Percentiles rank a stretch among this genome's conserved stretches.
These are phyloP conservation scores for Elanoides forficatus DNA, from an alignment of 2,113 vertebrate species.

Conservation along the genomic window DNA sequence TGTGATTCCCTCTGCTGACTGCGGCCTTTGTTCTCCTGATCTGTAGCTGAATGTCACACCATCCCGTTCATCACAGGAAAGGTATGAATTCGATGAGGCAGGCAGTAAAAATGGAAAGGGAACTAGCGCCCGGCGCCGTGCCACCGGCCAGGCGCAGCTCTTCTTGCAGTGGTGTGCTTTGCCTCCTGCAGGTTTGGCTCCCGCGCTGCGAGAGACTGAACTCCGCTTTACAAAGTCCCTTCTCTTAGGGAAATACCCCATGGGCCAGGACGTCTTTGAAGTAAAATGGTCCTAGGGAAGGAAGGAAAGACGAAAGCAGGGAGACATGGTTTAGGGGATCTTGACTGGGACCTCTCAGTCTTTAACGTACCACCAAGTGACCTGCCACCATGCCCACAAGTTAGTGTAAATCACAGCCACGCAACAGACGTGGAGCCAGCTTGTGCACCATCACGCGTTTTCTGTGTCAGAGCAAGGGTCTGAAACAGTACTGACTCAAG, in stretches of 20 bases:
- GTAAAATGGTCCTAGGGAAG: background rate
- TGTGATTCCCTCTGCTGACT: background rate
- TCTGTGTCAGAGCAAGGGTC: background rate
- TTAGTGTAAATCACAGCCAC: background rate
- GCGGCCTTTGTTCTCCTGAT: background rate
- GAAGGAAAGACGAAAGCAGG: background rate
- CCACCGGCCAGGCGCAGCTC: background rate
- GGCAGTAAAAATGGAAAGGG: background rate
- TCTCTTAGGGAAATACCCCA: background rate
- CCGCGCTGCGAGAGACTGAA: background rate
- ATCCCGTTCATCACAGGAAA: background rate
- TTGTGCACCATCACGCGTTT: background rate
- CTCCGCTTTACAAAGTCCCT: background rate
- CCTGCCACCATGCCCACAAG: background rate
- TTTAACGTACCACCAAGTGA: rapidly evolving
- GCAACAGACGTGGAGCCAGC: rapidly evolving
- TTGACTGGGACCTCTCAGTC: background rate
- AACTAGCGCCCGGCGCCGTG: rapidly evolving
- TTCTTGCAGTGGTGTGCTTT: background rate
- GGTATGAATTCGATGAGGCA: background rate
- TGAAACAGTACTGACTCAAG: background rate
- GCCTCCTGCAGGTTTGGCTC: background rate
- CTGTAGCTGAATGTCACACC: background rate
- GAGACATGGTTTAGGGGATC: background rate
- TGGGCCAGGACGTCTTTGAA: background rate